Conservation (phyloP, 2,888 invertebrate species). For the Zygogramma bicolorata region DNA sequence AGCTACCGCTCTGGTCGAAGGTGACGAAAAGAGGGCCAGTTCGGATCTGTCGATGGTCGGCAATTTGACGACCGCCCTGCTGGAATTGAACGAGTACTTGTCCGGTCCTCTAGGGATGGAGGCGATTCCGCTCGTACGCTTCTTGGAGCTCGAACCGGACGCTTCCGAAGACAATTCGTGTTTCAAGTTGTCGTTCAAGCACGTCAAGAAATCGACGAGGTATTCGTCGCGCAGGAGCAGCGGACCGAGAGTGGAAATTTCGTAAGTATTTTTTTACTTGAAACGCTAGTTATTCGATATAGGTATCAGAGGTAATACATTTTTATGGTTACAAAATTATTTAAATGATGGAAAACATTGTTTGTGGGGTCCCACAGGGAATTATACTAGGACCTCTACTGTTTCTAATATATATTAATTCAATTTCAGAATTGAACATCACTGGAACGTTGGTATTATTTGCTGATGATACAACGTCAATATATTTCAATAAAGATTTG, state of each 20-base stretch:
- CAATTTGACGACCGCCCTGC: slow-evolving; percentile 76
- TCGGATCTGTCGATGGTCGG: slow-evolving; percentile 77
- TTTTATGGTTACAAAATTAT: too few species aligned
- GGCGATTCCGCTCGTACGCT: slow-evolving; percentile 59
- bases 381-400: too few species aligned
- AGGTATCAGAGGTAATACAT: too few species aligned
- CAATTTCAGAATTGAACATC: too few species aligned
- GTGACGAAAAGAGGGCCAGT: slow-evolving; percentile 82
- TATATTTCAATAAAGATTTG: too few species aligned
- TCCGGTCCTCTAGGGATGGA: slow-evolving; percentile 54
- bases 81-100: slow-evolving; percentile 84
- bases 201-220: slow-evolving; percentile 74
- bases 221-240: slow-evolving; percentile 72
- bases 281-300: too few species aligned
- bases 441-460: too few species aligned
- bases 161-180: slow-evolving; percentile 71
- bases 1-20: slow-evolving; percentile 84
- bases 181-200: slow-evolving; percentile 76
- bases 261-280: slow-evolving; percentile 65
- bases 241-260: slow-evolving; percentile 76
- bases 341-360: too few species aligned
- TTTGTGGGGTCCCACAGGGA: too few species aligned
- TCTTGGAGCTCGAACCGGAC: slow-evolving; percentile 40
- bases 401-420: too few species aligned
- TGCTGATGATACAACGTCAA: too few species aligned